Evolutionary conservation across 1,140 invertebrate genomes (phyloP).

Genomic region (Tetragnatha versicolor): DNA sequence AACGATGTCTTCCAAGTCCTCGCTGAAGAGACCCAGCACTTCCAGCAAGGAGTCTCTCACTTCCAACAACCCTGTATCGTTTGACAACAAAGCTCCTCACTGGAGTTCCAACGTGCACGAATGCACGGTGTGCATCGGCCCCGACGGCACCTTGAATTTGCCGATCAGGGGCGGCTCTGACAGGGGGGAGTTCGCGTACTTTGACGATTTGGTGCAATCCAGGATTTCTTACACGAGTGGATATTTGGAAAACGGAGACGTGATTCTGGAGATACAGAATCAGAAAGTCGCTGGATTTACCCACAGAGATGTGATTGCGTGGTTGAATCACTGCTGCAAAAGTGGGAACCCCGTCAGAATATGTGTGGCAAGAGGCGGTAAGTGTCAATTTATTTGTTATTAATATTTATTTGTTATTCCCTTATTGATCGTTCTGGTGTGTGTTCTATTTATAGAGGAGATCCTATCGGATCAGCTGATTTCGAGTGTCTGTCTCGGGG

Average conservation of each 20-base stretch:
- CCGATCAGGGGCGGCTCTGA: conserved; percentile 69
- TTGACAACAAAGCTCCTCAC: conserved; percentile 29
- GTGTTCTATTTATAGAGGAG: too few relatives aligned
- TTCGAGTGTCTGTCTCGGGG: too few relatives aligned
- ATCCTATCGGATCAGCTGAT: too few relatives aligned
- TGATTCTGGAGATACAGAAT: conserved; percentile 72
- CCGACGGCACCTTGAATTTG: conserved; percentile 62
- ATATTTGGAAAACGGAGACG: conserved; percentile 63
- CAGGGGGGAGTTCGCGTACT: conserved; percentile 69
- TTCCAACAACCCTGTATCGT: neutral
- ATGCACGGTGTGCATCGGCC: conserved; percentile 62
- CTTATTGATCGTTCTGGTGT: too few relatives aligned
- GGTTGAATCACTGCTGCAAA: conserved; percentile 70
- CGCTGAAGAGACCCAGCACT: conserved; percentile 37
- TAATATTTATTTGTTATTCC: conserved; percentile 15
- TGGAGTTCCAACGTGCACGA: conserved; percentile 58
- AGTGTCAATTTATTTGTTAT: conserved; percentile 46
- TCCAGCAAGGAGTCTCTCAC: conserved; percentile 32
- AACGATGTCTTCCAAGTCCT: conserved; percentile 40
- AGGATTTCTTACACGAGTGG: conserved; percentile 63
- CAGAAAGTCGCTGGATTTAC: conserved; percentile 73
- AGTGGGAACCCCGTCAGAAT: conserved; percentile 69
- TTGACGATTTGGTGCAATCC: conserved; percentile 65
- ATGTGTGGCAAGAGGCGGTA: conserved; percentile 69
- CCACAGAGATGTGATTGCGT: conserved; percentile 69